These are phyloP conservation scores for Drosophila suzukii DNA, from an alignment of 1,140 invertebrate species.

Conservation along the genomic window DNA sequence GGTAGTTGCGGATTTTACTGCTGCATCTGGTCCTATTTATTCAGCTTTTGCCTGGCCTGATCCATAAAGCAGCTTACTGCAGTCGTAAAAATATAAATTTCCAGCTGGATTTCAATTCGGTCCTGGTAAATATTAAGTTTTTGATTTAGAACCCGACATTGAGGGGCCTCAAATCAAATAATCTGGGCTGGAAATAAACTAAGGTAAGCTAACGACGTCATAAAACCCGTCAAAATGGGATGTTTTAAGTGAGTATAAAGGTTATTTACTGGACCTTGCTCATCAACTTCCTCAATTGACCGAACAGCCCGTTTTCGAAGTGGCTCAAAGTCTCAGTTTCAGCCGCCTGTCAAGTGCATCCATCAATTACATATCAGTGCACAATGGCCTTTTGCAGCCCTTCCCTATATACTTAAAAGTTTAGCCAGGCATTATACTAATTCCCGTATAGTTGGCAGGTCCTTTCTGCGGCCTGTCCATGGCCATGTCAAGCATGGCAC, in stretches of 20 bases:
- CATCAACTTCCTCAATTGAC: background rate
- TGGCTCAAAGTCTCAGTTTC: conserved; percentile 6
- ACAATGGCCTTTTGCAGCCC: conserved; percentile 29
- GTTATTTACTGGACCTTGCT: background rate
- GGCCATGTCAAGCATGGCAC: conserved; percentile 43
- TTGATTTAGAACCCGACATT: conserved; percentile 39
- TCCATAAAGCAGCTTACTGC: conserved; percentile 53
- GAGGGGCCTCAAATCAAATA: conserved; percentile 8
- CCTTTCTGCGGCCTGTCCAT: conserved; percentile 31
- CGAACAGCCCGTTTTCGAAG: background rate
- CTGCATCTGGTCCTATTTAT: conserved; percentile 59
- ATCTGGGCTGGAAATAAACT: conserved; percentile 9
- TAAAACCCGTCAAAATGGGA: conserved; percentile 6
- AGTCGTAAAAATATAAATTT: conserved; percentile 49
- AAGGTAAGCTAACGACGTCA: background rate
- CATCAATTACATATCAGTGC: conserved; percentile 43
- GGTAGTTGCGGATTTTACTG: conserved; percentile 16
- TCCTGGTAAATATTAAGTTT: conserved; percentile 31
- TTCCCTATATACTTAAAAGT: conserved; percentile 22
- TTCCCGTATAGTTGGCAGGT: conserved; percentile 32
- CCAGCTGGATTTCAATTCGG: background rate
- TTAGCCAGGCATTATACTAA: conserved; percentile 44
- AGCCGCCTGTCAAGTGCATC: conserved; percentile 31
- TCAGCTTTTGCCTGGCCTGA: conserved; percentile 21
- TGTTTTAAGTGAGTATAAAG: conserved; percentile 1